A percentile compares a stretch with the other conserved stretches of the same genome.
Evolutionary conservation across 2,797 vertebrate species (phyloP).

Genomic region (Cyclura pinguis): DNA sequence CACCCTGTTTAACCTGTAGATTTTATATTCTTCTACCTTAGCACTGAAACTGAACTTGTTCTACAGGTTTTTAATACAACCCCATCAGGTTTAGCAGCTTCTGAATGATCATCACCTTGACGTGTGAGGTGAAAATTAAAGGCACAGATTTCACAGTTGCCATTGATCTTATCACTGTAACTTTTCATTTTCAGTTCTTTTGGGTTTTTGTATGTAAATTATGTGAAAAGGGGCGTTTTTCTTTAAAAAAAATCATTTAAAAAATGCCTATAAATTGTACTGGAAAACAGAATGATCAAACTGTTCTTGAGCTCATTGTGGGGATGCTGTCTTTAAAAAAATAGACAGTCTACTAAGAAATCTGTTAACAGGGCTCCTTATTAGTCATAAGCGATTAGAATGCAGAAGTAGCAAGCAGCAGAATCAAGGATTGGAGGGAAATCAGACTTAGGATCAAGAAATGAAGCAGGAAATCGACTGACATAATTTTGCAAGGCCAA

Average conservation of each 20-base stretch:
- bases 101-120: slow-evolving; percentile 63
- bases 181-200: slow-evolving; percentile 31
- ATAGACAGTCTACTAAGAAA: neutral
- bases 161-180: slow-evolving; percentile 2
- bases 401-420: too few species aligned
- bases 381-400: too few species aligned
- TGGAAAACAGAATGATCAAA: neutral
- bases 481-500: too few species aligned
- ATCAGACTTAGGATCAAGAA: too few species aligned
- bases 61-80: slow-evolving; percentile 69
- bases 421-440: too few species aligned
- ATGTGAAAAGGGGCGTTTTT: neutral
- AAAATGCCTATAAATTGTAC: neutral
- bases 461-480: too few species aligned
- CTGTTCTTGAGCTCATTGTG: neutral
- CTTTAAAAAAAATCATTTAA: neutral
- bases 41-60: slow-evolving; percentile 76
- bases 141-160: slow-evolving; percentile 62
- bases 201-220: neutral
- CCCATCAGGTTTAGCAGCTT: slow-evolving; percentile 74
- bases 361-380: neutral
- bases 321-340: neutral
- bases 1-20: slow-evolving; percentile 73
- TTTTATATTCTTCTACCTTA: slow-evolving; percentile 76
- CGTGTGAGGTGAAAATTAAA: slow-evolving; percentile 72